Conservation (phyloP, 2,113 vertebrate species). For the Thamnophis sirtalis region DNA sequence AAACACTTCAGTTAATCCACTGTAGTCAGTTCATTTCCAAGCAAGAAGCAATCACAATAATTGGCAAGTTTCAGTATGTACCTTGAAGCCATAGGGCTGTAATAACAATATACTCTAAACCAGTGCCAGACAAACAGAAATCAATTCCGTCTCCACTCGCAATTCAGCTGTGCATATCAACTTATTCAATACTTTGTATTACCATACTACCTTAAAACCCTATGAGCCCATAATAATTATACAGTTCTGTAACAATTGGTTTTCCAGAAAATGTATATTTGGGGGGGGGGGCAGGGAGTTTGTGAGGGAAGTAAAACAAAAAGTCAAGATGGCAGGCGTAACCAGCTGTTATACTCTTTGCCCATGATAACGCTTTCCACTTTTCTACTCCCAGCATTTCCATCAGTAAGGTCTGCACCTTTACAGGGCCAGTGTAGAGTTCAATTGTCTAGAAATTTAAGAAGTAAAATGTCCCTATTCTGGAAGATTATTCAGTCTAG, state of each 20-base stretch:
- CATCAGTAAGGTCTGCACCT: neutral
- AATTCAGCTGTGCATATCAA: neutral
- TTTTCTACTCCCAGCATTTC: neutral
- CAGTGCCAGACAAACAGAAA: neutral
- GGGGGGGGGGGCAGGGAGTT: neutral
- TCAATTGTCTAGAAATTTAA: neutral
- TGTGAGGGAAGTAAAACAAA: neutral
- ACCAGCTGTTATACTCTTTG: neutral
- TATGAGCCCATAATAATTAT: neutral
- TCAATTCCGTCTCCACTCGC: neutral
- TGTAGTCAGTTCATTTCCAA: neutral
- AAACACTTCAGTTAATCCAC: neutral
- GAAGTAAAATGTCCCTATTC: neutral
- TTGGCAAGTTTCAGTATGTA: neutral
- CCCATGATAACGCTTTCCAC: neutral
- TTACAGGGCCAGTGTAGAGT: neutral
- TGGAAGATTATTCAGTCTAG: neutral
- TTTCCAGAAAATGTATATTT: neutral
- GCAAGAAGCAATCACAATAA: neutral
- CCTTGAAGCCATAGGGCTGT: neutral
- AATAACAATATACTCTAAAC: neutral
- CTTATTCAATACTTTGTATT: neutral
- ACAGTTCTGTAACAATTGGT: neutral
- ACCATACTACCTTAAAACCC: neutral
- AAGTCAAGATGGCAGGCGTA: neutral